Evolutionary conservation across 1,140 invertebrate species (phyloP).

Genomic region (Sarcophaga bullata): DNA sequence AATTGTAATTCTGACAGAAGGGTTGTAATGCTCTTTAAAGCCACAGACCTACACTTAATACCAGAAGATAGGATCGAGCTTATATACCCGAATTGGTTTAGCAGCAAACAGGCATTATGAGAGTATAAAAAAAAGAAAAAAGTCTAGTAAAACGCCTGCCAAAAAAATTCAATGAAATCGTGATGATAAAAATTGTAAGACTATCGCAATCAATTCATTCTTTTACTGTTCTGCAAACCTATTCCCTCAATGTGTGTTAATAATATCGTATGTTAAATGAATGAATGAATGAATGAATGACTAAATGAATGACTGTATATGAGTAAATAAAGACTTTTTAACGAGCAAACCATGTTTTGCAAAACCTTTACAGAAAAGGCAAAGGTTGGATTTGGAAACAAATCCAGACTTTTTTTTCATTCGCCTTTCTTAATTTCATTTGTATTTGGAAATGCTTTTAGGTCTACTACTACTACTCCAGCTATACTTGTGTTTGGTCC

Average conservation of each 20-base stretch:
- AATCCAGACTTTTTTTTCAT: no score
- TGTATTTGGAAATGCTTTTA: background rate
- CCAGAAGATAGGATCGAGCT: no score
- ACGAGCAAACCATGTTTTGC: background rate
- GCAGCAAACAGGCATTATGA: no score
- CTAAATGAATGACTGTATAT: background rate
- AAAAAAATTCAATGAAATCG: no score
- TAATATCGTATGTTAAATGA: slow-evolving; percentile 9
- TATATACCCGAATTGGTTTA: no score
- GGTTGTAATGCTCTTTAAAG: no score
- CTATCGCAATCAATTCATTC: background rate
- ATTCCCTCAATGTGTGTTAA: background rate
- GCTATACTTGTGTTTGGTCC: background rate
- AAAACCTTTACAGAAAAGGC: background rate
- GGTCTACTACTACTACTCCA: background rate
- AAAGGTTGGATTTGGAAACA: background rate
- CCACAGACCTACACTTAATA: no score
- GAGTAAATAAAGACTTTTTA: slow-evolving; percentile 29
- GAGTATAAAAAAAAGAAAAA: no score
- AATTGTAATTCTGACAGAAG: no score
- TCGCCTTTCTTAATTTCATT: background rate
- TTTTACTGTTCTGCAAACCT: background rate
- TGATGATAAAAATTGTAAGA: no score
- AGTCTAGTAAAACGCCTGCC: no score
- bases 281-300: no score